phyloP scores from a whole-genome alignment of 2,113 vertebrate species.

The Piprites chloris region DNA sequence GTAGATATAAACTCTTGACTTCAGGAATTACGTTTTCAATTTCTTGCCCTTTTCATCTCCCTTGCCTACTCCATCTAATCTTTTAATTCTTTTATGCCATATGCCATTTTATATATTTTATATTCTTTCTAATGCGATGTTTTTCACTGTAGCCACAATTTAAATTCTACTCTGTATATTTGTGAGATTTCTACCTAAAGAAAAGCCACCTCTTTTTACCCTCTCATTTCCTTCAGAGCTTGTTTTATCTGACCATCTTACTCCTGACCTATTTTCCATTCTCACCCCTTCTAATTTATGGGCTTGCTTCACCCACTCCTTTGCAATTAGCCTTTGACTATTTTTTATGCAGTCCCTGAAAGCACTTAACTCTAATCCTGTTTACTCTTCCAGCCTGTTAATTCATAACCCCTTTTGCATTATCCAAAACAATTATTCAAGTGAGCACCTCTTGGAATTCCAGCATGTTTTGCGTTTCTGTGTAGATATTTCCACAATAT shows the following conservation, averaged over 20 bases:
- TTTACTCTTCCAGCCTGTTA: constrained; percentile 41
- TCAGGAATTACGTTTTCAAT: background rate
- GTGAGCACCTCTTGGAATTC: background rate
- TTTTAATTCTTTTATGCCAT: background rate
- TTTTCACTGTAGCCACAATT: background rate
- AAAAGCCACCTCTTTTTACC: constrained; percentile 12
- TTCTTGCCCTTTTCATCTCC: constrained; percentile 27
- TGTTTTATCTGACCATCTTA: background rate
- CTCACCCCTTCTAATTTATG: constrained; percentile 10
- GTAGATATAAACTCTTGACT: background rate
- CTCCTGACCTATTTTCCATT: constrained; percentile 7
- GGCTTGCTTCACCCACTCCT: constrained; percentile 7
- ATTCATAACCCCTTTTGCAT: constrained; percentile 31
- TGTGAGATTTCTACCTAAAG: background rate
- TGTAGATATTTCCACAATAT: background rate
- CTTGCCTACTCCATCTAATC: background rate
- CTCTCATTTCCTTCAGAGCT: constrained; percentile 12
- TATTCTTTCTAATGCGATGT: constrained; percentile 4
- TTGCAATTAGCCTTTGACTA: constrained; percentile 53
- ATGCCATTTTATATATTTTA: background rate
- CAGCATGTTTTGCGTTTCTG: background rate
- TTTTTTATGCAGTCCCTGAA: constrained; percentile 5
- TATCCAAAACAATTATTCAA: constrained; percentile 51
- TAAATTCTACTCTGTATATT: background rate
- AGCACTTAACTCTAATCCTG: constrained; percentile 39